Evolutionary conservation across 1,140 invertebrate genomes (phyloP), one percentile per base, ranked within the genome.

Genomic region (Nylanderia fulva): DNA sequence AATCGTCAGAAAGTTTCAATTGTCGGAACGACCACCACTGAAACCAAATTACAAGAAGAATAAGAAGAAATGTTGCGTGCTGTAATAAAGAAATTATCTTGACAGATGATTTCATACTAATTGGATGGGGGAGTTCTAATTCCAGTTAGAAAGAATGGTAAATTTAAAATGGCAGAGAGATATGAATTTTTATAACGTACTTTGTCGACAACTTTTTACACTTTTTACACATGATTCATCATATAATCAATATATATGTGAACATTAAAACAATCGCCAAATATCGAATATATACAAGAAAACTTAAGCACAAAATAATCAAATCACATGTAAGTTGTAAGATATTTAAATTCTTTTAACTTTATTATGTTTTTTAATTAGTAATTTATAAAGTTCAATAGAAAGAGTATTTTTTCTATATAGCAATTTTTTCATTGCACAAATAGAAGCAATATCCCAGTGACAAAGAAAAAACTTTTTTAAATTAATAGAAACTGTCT

Each of bases 1-100:
- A 90, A 97, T 98, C 88, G 97, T 99, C 15, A 95, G 98, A 71
- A 97, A 97, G 93, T 99, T 99, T 95, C 98, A 99, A 93, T 95
- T 97, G 54, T 96, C 97, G 2, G 98, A 99, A 93, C 94, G 98
- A 82, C 98, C 98, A 61, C 97, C 97, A 36, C 93, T 97, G 7
- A 97, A 98, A 92, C 96, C 96, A 74, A 95, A 95, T 82, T 96
- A 96, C 86, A 96, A 97, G 84, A 96, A 96, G 88, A 96, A 96
- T 87, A 96, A 96, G 88, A 98, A 97, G 92, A 97, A 96, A 89
- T 98, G 98, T 94, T 96, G 95, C 88, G 95, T 98, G 85, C 95
- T 98, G 93, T 98, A 97, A 96, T 91, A 54, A 45, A 56, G 4
- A 75, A 63, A 45, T 1, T 45, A 21, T 54, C 13, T 21, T 52